Base-by-base conservation (phyloP, 2,113 vertebrate species). In the Fukomys damarensis region DNA sequence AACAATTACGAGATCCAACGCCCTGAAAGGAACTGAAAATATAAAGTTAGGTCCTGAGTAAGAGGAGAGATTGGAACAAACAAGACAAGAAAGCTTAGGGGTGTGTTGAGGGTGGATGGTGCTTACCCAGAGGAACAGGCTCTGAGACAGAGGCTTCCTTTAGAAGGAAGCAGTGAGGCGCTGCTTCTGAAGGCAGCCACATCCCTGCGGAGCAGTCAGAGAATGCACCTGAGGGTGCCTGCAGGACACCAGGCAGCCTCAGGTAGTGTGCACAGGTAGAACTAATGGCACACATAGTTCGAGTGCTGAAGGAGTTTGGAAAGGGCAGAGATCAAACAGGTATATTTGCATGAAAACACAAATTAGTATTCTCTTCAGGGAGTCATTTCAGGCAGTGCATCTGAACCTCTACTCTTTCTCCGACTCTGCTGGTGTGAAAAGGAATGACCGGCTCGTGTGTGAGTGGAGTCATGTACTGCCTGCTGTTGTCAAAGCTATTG, bases 251-350 rank as follows among this genome's bases (percentile, higher is more conserved):
- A 74, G 79, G 59, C 38, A 85, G 52, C 65, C 46, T 76, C 59
- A 61, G 19, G 6, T 0, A 74, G 43, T 58, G 84, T 58, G 49
- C 7, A 68, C 32, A 20, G 82, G 74, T 74, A 86, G 41, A 89
- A 59, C 19, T 46, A 38, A 35, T 30, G n/a, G 32, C 63, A 74
- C 79, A 76, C 3, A 66, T 0, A 56, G 79, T 56, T 86, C 59
- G 74, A n/a, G 46, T 61, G 38, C 56, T 61, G 77, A 56, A 77
- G 49, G 59, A 94, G 76, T 54, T 83, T 77, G 76, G 65, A 32
- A 11, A 82, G 22, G 84, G 41, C 74, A 95, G 66, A 93, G 74
- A 93, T 84, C 70, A 85, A 92, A 81, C 26, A 86, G 68, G 41
- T 41, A 19, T 17, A 26, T 56, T 84, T 76, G 63, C 22, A 81